Evolutionary conservation across 2,113 vertebrate genomes (phyloP).

Genomic region (Grus americana): DNA sequence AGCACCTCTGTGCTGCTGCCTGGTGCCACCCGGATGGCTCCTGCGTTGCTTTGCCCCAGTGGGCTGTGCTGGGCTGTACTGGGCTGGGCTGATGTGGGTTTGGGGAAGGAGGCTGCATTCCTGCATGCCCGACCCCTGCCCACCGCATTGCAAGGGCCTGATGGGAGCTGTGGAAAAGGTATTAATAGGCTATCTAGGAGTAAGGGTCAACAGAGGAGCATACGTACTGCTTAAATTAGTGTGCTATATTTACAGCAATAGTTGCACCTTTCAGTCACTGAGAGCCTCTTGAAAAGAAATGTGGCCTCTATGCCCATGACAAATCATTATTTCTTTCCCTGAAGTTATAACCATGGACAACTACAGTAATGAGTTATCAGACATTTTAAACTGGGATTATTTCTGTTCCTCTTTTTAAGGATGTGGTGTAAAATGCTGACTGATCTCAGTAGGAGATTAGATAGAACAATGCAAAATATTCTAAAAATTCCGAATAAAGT

Average conservation of each 20-base stretch:
- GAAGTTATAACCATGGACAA: neutral
- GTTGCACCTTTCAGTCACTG: neutral
- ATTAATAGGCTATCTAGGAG: neutral
- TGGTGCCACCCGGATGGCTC: fast-evolving
- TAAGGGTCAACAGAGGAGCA: neutral
- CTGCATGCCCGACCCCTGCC: neutral
- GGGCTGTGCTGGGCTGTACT: neutral
- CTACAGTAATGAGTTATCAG: neutral
- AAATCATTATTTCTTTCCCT: conserved; percentile 17
- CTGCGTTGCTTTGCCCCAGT: neutral
- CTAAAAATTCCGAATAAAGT: neutral
- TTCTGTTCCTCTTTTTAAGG: neutral
- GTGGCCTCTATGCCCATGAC: neutral
- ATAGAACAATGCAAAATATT: neutral
- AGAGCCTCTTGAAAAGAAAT: neutral
- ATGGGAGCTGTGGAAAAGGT: neutral
- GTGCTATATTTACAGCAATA: conserved; percentile 7
- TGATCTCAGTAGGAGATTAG: neutral
- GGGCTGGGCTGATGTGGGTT: neutral
- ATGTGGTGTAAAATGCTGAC: neutral
- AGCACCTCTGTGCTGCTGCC: neutral
- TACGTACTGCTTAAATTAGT: neutral
- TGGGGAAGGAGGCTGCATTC: neutral
- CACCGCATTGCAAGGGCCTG: neutral
- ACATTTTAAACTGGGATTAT: neutral